Evolutionary conservation across 2,113 vertebrate species (phyloP), one percentile per base, ranked within the genome.

Genomic region (Lichenostomus cassidix): DNA sequence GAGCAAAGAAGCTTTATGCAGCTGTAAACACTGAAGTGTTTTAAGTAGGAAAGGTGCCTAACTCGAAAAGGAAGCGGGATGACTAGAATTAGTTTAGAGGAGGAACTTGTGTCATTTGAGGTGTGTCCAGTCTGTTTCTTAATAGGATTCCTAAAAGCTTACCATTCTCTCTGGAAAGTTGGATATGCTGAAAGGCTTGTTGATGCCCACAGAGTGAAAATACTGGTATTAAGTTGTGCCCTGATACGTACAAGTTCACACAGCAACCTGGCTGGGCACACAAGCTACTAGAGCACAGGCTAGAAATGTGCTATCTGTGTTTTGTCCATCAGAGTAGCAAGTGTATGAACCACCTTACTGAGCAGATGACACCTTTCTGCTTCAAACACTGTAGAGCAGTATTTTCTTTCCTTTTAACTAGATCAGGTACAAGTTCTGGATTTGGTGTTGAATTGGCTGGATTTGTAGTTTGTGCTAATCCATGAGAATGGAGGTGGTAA

Each of bases 191-290:
- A 63, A 52, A 84, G 11, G 12, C 83, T 67, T 14, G 28, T 68
- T 28, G 22, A 24, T 56, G n/a, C 9, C 52, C 21, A 27, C 4
- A 3, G 10, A 18, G 35, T 37, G 68, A 20, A 78, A 75, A 55
- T 78, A 44, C 6, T 4, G 2, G 1, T 47, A 11, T 17, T 42
- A 63, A 58, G 8, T 29, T 52, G 20, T 91, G 25, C 31, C 62
- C 35, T 47, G 12, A 13, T 37, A 11, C 0, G 0, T 33, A 37
- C 42, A 50, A 55, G 20, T 33, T 63, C 24, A 29, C 0, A 0
- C 9, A 23, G 13, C 31, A 53, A 5, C 27, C 17, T 62, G 33
- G 15, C 15, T 3, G 4, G 69, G 22, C 7, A 3, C 5, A 12
- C 10, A 56, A 22, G 3, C 29, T 50, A 2, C 8, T 4, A 28